Base-by-base conservation (phyloP, 2,797 vertebrate genomes). In the Onychomys torridus region DNA sequence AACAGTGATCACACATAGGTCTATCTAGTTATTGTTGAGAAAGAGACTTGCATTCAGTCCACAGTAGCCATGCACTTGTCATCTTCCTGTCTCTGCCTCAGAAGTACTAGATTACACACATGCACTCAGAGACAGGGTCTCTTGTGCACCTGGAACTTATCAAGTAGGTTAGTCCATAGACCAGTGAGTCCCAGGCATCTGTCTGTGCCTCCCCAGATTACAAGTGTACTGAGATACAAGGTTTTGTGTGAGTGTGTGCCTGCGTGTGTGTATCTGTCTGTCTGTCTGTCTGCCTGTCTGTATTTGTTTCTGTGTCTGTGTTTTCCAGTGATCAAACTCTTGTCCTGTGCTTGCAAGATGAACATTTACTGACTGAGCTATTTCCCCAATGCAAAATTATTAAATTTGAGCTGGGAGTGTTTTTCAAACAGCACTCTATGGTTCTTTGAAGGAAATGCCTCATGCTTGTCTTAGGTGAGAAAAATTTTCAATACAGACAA, bases 371-470 rank as follows among this genome's bases (percentile, higher is more conserved):
- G 46, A 79, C 32, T 79, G 46, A n/a, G 49, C 49, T 23, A 34
- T n/a, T 11, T 1, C 32, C 9, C 77, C 32, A 79, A 3, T 17
- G 14, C 27, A 27, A 95, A 91, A 43, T 10, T 69, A 49, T 43
- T 88, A 77, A 76, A 71, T 88, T 90, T 91, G 40, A 69, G 17
- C n/a, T n/a, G 2, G 25, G 91, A 16, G 19, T 40, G 29, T 3
- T 79, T 96, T 82, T 93, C 23, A 71, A 17, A 65, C 61, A 84
- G 79, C n/a, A 57, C 63, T 43, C n/a, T 40, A 27, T 65, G 17
- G 16, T 67, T 94, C 25, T 75, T 94, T 92, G 75, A 89, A 91
- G 34, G 59, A 79, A 83, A 85, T 84, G 1, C 2, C 55, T 90
- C 78, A 81, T 81, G 46, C 29, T 92, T 84, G 13, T 61, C 1